Base-by-base conservation (phyloP, 2,888 invertebrate genomes). In the Onchidella celtica region DNA sequence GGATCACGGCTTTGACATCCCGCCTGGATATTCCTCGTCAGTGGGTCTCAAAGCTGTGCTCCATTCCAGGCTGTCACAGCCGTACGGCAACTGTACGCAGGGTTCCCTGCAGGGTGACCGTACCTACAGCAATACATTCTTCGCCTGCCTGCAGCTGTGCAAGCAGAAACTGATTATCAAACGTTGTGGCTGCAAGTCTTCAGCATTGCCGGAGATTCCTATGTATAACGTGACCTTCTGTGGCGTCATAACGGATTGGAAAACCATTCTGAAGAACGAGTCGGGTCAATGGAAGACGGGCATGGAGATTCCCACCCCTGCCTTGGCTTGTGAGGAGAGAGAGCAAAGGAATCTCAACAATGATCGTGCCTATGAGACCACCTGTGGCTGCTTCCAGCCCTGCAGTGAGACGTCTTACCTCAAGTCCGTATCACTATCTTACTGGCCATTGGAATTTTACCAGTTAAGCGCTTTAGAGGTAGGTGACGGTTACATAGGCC, bases 1-100 rank as follows among this genome's bases (percentile, higher is more conserved):
- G n/a, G 90, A 91, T 69, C 89, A 89, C 69, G 92, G 92, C 9
- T 89, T 91, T 83, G 92, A 92, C 77, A 87, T 92, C 59, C 90
- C 91, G 0, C 92, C 92, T 3, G 92, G 92, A 4, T 91, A 89
- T 76, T 91, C 92, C 0, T 89, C 91, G 1, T 91, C 91, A 24
- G 89, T 90, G 14, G 90, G 90, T 9, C 79, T 91, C 21, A 90
- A 90, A 82, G 89, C 90, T 0, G 86, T 89, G 3, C 81, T 89
- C 34, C 88, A 90, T 81, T 85, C 89, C 0, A 83, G 90, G 21
- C 85, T 89, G 29, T 85, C 89, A 0, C 70, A 87, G 74, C 91
- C 91, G 0, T 88, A 89, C 82, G 91, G 91, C 36, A 92, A 92
- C 87, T 92, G 91, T 83, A 89, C 91, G n/a, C 85, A 74, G 27